A percentile compares a stretch with the other conserved stretches of the same genome.
These are phyloP conservation scores for Eciton burchellii DNA, from an alignment of 1,140 invertebrate genomes.

Conservation along the genomic window DNA sequence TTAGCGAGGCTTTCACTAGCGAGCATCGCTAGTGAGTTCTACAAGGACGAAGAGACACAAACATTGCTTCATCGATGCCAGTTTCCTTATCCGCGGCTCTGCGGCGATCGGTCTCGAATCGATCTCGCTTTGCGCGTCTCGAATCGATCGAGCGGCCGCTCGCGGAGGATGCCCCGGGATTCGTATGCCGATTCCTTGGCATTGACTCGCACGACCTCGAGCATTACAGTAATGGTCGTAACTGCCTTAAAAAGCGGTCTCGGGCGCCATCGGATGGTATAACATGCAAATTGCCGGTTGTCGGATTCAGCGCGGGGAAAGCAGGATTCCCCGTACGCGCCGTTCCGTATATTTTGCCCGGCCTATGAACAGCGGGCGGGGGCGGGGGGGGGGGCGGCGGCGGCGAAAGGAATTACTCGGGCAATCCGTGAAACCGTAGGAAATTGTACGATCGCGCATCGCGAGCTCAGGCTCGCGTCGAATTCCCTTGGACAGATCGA, in stretches of 20 bases:
- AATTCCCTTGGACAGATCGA: slow-evolving; percentile 44
- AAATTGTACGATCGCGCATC: slow-evolving; percentile 69
- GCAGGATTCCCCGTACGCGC: slow-evolving; percentile 52
- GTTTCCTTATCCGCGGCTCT: slow-evolving; percentile 19
- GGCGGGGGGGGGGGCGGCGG: slow-evolving; percentile 1
- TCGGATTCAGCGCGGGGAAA: slow-evolving; percentile 57
- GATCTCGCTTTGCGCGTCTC: slow-evolving; percentile 42
- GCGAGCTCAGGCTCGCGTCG: slow-evolving; percentile 59
- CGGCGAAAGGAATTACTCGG: slow-evolving; percentile 54
- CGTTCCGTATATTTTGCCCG: slow-evolving; percentile 28
- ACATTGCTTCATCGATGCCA: too few species aligned
- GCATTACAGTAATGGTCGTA: slow-evolving; percentile 71
- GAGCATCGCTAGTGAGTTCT: too few species aligned
- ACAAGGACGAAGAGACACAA: too few species aligned
- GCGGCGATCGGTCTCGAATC: not conserved
- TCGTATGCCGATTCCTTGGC: slow-evolving; percentile 57
- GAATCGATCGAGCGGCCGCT: slow-evolving; percentile 50
- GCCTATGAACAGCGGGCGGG: too few species aligned
- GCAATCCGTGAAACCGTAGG: slow-evolving; percentile 67
- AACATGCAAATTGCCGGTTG: slow-evolving; percentile 74
- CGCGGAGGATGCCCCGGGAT: slow-evolving; percentile 27
- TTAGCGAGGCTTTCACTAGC: too few species aligned
- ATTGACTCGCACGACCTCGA: slow-evolving; percentile 75
- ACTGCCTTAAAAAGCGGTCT: slow-evolving; percentile 72
- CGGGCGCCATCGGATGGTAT: slow-evolving; percentile 66